Conservation (phyloP, 2,797 vertebrate genomes). For the Coreius guichenoti region DNA sequence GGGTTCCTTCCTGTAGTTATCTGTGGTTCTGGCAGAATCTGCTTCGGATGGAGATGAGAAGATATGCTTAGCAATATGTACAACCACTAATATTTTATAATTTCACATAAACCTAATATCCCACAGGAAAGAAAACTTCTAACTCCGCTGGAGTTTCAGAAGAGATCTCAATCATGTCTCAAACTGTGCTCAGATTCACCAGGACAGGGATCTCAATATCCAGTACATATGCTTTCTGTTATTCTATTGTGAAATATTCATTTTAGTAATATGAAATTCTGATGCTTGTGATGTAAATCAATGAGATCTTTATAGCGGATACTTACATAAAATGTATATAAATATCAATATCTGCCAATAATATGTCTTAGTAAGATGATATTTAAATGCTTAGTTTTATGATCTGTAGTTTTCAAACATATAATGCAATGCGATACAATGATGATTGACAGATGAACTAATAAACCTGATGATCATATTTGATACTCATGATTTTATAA, state of each 20-base stretch:
- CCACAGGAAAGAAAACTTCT: not conserved
- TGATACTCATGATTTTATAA: too few relatives aligned
- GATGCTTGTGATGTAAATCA: too few relatives aligned
- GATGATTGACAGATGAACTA: too few relatives aligned
- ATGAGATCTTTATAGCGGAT: too few relatives aligned
- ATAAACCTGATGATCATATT: too few relatives aligned
- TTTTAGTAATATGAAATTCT: too few relatives aligned
- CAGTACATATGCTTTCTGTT: not conserved
- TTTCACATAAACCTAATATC: too few relatives aligned
- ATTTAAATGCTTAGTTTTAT: not conserved
- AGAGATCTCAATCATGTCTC: not conserved
- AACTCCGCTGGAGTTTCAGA: not conserved
- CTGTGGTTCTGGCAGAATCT: not conserved
- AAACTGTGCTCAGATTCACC: not conserved
- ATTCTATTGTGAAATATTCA: not conserved
- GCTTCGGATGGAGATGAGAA: not conserved
- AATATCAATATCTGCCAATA: too few relatives aligned
- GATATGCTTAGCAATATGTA: not conserved
- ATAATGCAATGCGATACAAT: too few relatives aligned
- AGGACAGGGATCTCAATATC: not conserved
- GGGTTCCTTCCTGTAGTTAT: conserved; percentile 51
- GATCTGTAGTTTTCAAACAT: too few relatives aligned
- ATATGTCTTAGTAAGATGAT: too few relatives aligned
- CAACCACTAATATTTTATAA: not conserved
- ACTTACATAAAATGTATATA: too few relatives aligned